Conservation (phyloP, 1,140 invertebrate genomes). For the Atopsyche davidsoni region DNA sequence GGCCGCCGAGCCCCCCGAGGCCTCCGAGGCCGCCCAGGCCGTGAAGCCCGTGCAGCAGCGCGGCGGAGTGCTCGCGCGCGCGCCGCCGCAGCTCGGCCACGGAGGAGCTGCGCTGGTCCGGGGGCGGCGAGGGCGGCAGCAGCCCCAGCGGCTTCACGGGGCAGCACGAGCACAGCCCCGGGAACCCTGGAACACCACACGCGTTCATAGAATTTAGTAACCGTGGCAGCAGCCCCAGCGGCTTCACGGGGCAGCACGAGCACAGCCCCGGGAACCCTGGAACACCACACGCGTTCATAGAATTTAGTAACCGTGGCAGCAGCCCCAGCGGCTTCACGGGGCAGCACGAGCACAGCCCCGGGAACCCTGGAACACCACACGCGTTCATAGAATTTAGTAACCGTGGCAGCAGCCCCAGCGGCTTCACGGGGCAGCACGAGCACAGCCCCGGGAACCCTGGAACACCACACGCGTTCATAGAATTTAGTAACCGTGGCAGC, state of each 20-base stretch:
- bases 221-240: slow-evolving; percentile 37
- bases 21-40: slow-evolving; percentile 49
- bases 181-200: slow-evolving; percentile 57
- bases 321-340: slow-evolving; percentile 56
- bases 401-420: slow-evolving; percentile 37
- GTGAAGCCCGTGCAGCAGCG: slow-evolving; percentile 67
- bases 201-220: too few relatives aligned
- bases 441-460: slow-evolving; percentile 65
- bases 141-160: slow-evolving; percentile 56
- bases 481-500: slow-evolving; percentile 33
- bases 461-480: too few relatives aligned
- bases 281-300: too few relatives aligned
- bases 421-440: slow-evolving; percentile 69
- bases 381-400: too few relatives aligned
- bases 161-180: slow-evolving; percentile 71
- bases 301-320: slow-evolving; percentile 33
- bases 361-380: slow-evolving; percentile 58
- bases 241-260: slow-evolving; percentile 69
- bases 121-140: slow-evolving; percentile 31
- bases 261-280: slow-evolving; percentile 65
- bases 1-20: slow-evolving; percentile 50
- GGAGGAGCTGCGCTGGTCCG: slow-evolving; percentile 67
- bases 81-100: slow-evolving; percentile 82
- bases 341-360: slow-evolving; percentile 71
- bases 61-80: slow-evolving; percentile 86